Conservation (phyloP, 2,797 vertebrate genomes). For the Acanthornis magna region DNA sequence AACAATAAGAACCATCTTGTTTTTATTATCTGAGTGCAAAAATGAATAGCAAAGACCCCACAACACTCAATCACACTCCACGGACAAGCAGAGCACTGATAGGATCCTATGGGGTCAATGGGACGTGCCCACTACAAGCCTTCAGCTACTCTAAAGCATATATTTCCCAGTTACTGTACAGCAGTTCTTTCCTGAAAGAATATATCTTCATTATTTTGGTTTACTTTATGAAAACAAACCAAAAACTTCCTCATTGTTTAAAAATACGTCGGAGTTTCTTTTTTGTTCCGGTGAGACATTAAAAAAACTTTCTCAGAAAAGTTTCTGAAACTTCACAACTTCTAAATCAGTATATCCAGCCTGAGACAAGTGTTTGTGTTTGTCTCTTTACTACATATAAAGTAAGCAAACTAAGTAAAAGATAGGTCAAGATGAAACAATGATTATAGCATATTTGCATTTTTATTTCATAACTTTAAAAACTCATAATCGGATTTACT, state of each 20-base stretch:
- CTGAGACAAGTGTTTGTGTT: background rate
- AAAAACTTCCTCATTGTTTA: background rate
- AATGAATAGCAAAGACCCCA: background rate
- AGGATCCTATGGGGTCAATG: background rate
- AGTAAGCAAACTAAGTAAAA: background rate
- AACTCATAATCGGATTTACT: background rate
- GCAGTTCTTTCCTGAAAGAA: background rate
- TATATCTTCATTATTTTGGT: background rate
- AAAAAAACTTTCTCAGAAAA: background rate
- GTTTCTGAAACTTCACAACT: background rate
- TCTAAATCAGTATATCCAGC: background rate
- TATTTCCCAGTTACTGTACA: background rate
- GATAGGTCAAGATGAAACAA: background rate
- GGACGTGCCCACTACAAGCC: background rate
- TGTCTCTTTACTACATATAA: background rate
- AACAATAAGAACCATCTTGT: background rate
- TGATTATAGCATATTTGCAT: background rate
- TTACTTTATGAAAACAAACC: background rate
- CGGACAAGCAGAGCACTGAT: background rate
- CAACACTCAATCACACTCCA: background rate
- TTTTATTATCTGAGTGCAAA: background rate
- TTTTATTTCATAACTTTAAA: background rate
- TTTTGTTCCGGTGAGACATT: background rate
- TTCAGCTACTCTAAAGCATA: background rate
- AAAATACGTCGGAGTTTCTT: fast-evolving